These are phyloP conservation scores for Diuraphis noxia DNA, from an alignment of 1,140 invertebrate genomes.

Conservation along the genomic window DNA sequence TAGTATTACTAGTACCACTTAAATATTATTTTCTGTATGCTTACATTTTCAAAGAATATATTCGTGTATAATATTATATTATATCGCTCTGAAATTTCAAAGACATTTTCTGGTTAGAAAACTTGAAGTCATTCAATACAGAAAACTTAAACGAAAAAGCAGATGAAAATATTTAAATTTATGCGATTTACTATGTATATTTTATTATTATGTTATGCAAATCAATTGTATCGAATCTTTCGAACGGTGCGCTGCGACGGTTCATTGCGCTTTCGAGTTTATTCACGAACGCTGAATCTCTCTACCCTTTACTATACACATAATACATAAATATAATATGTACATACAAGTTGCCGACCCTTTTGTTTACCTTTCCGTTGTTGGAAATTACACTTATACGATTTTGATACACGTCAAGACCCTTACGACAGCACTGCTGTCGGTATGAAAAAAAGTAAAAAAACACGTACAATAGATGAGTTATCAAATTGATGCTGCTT, in stretches of 20 bases:
- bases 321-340: not conserved
- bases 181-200: conserved; percentile 15
- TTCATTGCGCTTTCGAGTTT: conserved; percentile 7
- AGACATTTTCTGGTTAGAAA: conserved; percentile 26
- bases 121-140: conserved; percentile 4
- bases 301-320: not conserved
- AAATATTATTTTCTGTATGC: not conserved
- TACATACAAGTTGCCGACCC: not conserved
- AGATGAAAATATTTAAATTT: conserved; percentile 9
- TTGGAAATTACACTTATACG: not conserved
- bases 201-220: conserved; percentile 17
- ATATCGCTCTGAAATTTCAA: not conserved
- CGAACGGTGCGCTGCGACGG: conserved; percentile 4
- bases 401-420: not conserved
- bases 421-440: not conserved
- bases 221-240: conserved; percentile 30
- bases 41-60: not conserved
- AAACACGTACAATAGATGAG: not conserved
- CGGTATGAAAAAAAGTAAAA: not conserved
- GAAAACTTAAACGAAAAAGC: conserved; percentile 15
- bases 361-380: conserved; percentile 17
- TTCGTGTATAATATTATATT: not conserved
- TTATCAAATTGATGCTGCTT: not conserved
- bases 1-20: not conserved
- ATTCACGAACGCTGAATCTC: conserved; percentile 16